Percentiles rank a stretch among this genome's conserved stretches.
Evolutionary conservation across 2,888 invertebrate genomes (phyloP).

Genomic region (Aromia moschata): DNA sequence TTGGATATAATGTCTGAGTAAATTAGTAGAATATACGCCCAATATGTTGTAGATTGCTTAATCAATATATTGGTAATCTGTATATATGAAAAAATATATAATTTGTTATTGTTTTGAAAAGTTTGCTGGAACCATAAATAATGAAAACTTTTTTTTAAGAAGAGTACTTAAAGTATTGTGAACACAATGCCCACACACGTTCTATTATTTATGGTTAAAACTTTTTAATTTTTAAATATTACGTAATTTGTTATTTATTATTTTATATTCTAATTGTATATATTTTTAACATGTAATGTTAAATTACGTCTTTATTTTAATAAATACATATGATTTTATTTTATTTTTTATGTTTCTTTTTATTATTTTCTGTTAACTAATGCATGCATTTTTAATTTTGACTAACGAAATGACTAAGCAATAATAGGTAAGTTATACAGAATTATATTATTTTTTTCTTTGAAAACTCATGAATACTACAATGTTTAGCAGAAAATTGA

Average conservation of each 20-base stretch:
- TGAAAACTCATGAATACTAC: too few relatives aligned
- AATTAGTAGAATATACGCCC: too few relatives aligned
- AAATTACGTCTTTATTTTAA: slow-evolving; percentile 22
- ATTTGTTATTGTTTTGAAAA: slow-evolving; percentile 22
- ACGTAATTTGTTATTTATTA: slow-evolving; percentile 26
- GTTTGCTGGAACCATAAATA: slow-evolving; percentile 15
- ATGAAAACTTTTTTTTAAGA: too few relatives aligned
- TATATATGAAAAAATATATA: slow-evolving; percentile 18
- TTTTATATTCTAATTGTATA: slow-evolving; percentile 25
- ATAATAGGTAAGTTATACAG: too few relatives aligned
- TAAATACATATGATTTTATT: slow-evolving; percentile 21
- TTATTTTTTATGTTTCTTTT: slow-evolving; percentile 19
- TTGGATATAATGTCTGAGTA: too few relatives aligned
- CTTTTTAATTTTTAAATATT: slow-evolving; percentile 22
- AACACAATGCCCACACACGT: background rate
- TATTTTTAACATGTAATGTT: slow-evolving; percentile 25
- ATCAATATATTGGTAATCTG: slow-evolving; percentile 22
- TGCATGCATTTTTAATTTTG: too few relatives aligned
- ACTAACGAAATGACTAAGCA: too few relatives aligned
- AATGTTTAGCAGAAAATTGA: too few relatives aligned
- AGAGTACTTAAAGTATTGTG: slow-evolving; percentile 15
- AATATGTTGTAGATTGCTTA: slow-evolving; percentile 26
- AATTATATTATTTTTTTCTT: too few relatives aligned
- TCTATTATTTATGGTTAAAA: slow-evolving; percentile 18
- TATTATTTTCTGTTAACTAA: too few relatives aligned